Base-by-base conservation (phyloP, 2,888 invertebrate species). In the Oscheius onirici region DNA sequence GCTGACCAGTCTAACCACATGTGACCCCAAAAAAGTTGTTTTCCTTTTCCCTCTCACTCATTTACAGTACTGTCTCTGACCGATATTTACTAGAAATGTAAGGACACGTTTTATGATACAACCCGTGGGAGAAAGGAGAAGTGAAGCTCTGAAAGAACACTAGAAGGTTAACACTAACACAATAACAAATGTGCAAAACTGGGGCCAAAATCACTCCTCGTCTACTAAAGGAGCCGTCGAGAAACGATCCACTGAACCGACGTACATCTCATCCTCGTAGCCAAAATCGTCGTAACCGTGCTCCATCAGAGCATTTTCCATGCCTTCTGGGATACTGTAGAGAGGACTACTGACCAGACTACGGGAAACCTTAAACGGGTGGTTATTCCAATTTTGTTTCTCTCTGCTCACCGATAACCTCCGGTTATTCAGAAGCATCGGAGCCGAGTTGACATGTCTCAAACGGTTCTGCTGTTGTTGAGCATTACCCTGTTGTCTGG, bases 301-400 rank as follows among this genome's bases (percentile, higher is more conserved):
- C 17, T 55, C 57, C 28, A 57, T 46, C 3, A n/a, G 11, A 8
- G 34, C 43, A 24, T 72, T 72, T 52, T 78, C 73, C 58, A 71
- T 61, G 28, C 79, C 82, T 46, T 82, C 82, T 0, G 80, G 80
- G n/a, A 82, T 82, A 74, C 79, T 77, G 75, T 82, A 82, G 41
- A 82, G 67, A 6, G 82, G 80, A n/a, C 76, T 76, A 68, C 80
- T 79, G 57, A 80, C 80, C 66, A 79, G 72, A 8, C 77, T 77
- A 17, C 75, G 74, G 0, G 82, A 82, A 15, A 80, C 63, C 70
- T 70, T 54, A 22, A 69, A 60, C 15, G 20, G 20, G 34, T 6
- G 15, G 41, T 15, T 10, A 26, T 55, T n/a, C 15, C 10, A 57
- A 1, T 10, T n/a, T 17, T 20, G 3, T n/a, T 5, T 52, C 5